These are phyloP conservation scores for Gymnocypris eckloni DNA, from an alignment of 2,797 vertebrate genomes.

Conservation along the genomic window DNA sequence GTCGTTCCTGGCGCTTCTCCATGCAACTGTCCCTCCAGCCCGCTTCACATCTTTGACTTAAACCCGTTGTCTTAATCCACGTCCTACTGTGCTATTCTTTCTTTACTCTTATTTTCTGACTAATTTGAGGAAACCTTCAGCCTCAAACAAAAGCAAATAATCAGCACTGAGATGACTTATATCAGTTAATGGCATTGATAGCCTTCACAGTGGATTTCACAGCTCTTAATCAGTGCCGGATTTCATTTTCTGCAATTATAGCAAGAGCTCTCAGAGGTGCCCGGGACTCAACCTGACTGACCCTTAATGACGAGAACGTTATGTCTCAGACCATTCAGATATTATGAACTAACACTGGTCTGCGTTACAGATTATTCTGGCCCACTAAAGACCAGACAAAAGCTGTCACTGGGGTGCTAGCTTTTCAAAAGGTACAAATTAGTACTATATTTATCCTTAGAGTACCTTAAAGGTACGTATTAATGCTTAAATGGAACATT, in stretches of 20 bases:
- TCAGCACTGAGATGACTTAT: conserved; percentile 2
- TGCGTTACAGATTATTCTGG: neutral
- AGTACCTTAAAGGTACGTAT: neutral
- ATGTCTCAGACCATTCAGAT: neutral
- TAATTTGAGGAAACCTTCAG: neutral
- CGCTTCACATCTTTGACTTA: conserved; percentile 17
- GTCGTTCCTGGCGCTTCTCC: conserved; percentile 3
- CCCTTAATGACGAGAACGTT: neutral
- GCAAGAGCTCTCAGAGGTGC: neutral
- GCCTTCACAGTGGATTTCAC: conserved; percentile 18
- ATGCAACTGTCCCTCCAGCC: neutral
- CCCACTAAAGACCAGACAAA: neutral
- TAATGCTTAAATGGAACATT: neutral
- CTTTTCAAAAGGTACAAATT: neutral
- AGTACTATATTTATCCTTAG: neutral
- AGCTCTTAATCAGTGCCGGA: conserved; percentile 2
- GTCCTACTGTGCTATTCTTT: neutral
- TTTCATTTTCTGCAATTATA: conserved; percentile 22
- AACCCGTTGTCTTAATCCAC: neutral
- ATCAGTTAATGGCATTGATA: conserved; percentile 12
- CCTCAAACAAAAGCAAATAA: conserved; percentile 7
- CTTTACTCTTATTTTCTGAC: neutral
- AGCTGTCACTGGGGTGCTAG: neutral
- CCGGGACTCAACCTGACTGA: neutral
- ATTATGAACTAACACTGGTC: neutral